phyloP scores from a whole-genome alignment of 2,888 invertebrate species.

The Crossocerus cetratus region DNA sequence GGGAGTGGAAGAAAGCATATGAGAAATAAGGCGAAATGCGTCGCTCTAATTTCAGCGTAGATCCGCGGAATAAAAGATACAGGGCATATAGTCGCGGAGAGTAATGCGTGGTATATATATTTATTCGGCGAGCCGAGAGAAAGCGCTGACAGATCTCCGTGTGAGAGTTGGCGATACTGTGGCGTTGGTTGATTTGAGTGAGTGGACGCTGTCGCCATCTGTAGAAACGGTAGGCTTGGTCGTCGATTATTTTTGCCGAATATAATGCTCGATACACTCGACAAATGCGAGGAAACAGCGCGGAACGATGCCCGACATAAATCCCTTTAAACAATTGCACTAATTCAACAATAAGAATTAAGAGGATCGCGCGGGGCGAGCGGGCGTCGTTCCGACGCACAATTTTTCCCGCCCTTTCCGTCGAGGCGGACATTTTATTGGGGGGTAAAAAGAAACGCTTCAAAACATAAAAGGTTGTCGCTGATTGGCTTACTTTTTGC shows the following conservation, averaged over 20 bases:
- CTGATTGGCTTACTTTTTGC: conserved; percentile 80
- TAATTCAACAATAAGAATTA: too few relatives aligned
- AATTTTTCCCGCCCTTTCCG: conserved; percentile 70
- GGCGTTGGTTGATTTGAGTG: conserved; percentile 23
- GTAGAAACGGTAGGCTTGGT: conserved; percentile 49
- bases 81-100: too few relatives aligned
- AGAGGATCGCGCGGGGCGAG: not conserved
- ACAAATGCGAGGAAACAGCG: not conserved
- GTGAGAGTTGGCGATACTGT: conserved; percentile 47
- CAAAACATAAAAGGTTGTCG: conserved; percentile 76
- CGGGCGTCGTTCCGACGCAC: conserved; percentile 30
- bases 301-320: not conserved
- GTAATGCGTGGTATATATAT: not conserved
- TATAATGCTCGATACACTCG: conserved; percentile 3
- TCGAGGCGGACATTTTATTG: conserved; percentile 59
- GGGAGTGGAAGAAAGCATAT: too few relatives aligned
- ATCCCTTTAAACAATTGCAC: too few relatives aligned
- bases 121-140: conserved; percentile 4
- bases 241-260: conserved; percentile 49
- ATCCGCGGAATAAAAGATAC: too few relatives aligned
- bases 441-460: conserved; percentile 79
- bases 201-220: conserved; percentile 56
- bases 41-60: too few relatives aligned
- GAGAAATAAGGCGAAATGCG: too few relatives aligned
- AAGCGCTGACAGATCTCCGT: not conserved